Percentiles rank a stretch among this genome's conserved stretches.
Evolutionary conservation across 2,113 vertebrate species (phyloP).

Genomic region (Neolamprologus kungweensis): DNA sequence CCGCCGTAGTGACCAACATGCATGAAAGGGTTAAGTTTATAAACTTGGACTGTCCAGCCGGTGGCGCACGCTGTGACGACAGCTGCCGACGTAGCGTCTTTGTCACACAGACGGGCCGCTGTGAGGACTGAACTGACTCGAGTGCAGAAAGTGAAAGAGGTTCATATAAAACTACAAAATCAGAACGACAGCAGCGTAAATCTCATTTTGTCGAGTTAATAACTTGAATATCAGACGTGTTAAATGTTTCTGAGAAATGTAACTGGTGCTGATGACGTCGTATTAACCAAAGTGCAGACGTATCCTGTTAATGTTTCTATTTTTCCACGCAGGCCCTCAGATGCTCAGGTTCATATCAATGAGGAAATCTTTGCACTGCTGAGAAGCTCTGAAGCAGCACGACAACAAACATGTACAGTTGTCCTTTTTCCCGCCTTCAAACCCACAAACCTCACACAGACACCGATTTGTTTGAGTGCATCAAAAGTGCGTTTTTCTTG

Average conservation of each 20-base stretch:
- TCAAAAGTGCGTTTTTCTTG: background rate
- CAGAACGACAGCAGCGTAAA: background rate
- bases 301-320: background rate
- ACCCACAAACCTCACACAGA: background rate
- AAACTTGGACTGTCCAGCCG: background rate
- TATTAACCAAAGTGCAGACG: background rate
- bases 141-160: background rate
- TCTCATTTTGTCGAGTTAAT: background rate
- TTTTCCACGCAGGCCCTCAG: background rate
- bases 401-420: background rate
- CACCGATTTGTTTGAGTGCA: fast-evolving
- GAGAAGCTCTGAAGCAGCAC: background rate
- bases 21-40: background rate
- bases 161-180: background rate
- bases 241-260: background rate
- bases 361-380: background rate
- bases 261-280: background rate
- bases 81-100: background rate
- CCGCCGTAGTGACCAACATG: fast-evolving
- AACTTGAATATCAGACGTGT: background rate
- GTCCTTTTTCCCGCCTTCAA: background rate
- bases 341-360: background rate
- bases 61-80: background rate
- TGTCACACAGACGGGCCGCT: background rate
- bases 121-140: background rate